A percentile compares a stretch with the other conserved stretches of the same genome.
Conservation (phyloP, 2,888 invertebrate species). For the Entomobrya multifasciata region DNA sequence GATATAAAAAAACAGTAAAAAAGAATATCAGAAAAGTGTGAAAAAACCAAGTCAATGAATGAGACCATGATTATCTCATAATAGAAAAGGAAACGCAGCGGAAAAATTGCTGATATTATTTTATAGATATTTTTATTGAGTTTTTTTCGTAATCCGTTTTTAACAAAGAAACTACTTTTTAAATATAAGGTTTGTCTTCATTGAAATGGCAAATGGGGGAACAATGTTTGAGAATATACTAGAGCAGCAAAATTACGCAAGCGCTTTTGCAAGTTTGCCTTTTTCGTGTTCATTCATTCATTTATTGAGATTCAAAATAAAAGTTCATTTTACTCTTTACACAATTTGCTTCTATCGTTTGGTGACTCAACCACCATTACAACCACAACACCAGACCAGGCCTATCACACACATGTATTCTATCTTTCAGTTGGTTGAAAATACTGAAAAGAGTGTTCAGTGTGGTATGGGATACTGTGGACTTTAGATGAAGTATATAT, state of each 20-base stretch:
- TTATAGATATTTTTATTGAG: not conserved
- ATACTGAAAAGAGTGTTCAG: constrained; percentile 44
- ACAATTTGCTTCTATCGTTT: constrained; percentile 7
- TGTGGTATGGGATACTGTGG: too few relatives aligned
- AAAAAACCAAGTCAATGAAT: too few relatives aligned
- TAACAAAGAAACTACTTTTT: not conserved
- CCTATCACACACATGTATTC: constrained; percentile 30
- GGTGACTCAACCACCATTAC: not conserved
- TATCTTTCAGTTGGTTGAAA: constrained; percentile 63
- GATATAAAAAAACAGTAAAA: not conserved
- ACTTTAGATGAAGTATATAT: not conserved
- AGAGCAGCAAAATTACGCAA: too few relatives aligned
- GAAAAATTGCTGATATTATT: not conserved
- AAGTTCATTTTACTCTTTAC: constrained; percentile 10
- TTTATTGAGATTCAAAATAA: not conserved
- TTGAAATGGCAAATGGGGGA: too few relatives aligned
- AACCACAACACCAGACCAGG: not conserved
- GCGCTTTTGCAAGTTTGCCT: not conserved
- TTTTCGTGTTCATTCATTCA: constrained; percentile 21
- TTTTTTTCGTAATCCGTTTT: not conserved
- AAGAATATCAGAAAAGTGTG: too few relatives aligned
- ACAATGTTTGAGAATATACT: too few relatives aligned
- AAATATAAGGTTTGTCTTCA: too few relatives aligned
- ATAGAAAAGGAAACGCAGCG: not conserved
- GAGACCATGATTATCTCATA: too few relatives aligned